Evolutionary conservation across 2,113 vertebrate species (phyloP).

Genomic region (Hemibates koningsi): DNA sequence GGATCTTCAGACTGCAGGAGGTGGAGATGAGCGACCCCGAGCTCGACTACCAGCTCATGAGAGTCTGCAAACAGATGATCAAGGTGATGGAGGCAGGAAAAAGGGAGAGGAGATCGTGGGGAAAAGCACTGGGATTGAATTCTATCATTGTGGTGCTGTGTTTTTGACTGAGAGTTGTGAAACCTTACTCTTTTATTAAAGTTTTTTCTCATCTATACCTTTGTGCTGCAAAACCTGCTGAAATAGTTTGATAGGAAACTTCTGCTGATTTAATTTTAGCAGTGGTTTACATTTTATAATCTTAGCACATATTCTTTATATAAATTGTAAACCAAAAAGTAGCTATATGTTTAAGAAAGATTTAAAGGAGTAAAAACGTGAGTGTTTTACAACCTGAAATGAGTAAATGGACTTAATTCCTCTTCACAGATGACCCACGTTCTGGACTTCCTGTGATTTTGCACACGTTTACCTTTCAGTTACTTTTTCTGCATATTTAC

Average conservation of each 20-base stretch:
- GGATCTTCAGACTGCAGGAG: constrained; percentile 93
- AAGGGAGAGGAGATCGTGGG: background rate
- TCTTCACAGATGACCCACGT: background rate
- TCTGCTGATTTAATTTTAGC: background rate
- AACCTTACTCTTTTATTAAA: background rate
- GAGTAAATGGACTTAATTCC: background rate
- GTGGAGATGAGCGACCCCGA: constrained; percentile 96
- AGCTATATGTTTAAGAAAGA: background rate
- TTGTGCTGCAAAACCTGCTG: background rate
- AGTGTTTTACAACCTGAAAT: background rate
- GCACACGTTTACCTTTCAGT: background rate
- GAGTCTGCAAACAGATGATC: constrained; percentile 98
- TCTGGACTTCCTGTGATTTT: background rate
- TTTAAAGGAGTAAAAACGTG: background rate
- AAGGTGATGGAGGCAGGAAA: constrained; percentile 65
- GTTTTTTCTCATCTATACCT: background rate
- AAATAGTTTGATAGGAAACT: background rate
- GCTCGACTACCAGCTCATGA: constrained; percentile 94
- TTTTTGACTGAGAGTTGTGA: background rate
- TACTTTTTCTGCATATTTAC: background rate
- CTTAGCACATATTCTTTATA: background rate
- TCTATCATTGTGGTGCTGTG: background rate
- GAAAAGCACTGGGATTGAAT: background rate
- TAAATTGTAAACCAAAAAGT: background rate
- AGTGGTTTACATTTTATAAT: background rate